A percentile compares a stretch with the other conserved stretches of the same genome.
Conservation (phyloP, 2,888 invertebrate genomes). For the Agrotis puta region DNA sequence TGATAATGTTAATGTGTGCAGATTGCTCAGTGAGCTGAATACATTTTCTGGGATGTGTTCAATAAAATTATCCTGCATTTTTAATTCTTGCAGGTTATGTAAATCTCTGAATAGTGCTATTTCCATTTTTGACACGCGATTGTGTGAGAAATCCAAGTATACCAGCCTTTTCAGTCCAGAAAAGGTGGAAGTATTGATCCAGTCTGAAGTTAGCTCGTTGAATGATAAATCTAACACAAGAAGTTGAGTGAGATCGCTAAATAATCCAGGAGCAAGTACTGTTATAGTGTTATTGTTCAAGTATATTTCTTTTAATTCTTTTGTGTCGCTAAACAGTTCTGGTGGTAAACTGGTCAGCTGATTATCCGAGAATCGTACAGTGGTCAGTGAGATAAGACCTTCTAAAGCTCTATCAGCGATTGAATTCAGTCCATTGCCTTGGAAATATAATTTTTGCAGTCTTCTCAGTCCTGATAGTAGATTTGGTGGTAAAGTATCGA, state of each 20-base stretch:
- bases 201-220: slow-evolving; percentile 95
- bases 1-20: slow-evolving; percentile 95
- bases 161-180: slow-evolving; percentile 94
- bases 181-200: slow-evolving; percentile 96
- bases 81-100: slow-evolving; percentile 94
- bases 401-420: slow-evolving; percentile 95
- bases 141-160: slow-evolving; percentile 94
- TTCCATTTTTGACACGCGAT: slow-evolving; percentile 94
- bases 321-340: slow-evolving; percentile 95
- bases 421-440: slow-evolving; percentile 94
- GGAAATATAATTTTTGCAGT: slow-evolving; percentile 94
- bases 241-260: slow-evolving; percentile 94
- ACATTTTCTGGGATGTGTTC: slow-evolving; percentile 95
- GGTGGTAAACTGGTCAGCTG: slow-evolving; percentile 95
- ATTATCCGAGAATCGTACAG: slow-evolving; percentile 95
- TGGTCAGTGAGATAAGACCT: slow-evolving; percentile 93
- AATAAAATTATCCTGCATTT: slow-evolving; percentile 95
- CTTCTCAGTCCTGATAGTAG: slow-evolving; percentile 93
- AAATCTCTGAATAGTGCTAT: slow-evolving; percentile 94
- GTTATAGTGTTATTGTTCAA: slow-evolving; percentile 95
- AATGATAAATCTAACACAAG: slow-evolving; percentile 94
- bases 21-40: slow-evolving; percentile 94
- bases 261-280: slow-evolving; percentile 95
- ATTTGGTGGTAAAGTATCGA: slow-evolving; percentile 94
- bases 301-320: slow-evolving; percentile 95